A percentile compares a stretch with the other conserved stretches of the same genome.
These are phyloP conservation scores for Melierax canorus DNA, from an alignment of 2,113 vertebrate genomes.

Conservation along the genomic window DNA sequence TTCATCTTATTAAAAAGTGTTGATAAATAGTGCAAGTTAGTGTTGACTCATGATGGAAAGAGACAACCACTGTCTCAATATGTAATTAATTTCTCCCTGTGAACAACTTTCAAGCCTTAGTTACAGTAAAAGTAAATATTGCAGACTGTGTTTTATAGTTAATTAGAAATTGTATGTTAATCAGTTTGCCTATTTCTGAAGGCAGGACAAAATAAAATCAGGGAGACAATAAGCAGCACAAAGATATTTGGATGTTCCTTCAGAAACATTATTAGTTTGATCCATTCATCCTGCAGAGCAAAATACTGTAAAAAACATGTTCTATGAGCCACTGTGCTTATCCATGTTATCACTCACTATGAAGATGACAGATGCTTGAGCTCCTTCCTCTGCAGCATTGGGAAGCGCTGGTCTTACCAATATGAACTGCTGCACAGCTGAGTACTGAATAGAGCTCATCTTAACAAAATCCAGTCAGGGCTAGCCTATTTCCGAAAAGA, in stretches of 20 bases:
- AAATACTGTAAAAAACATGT: neutral
- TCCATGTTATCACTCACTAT: rapidly evolving
- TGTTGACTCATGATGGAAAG: neutral
- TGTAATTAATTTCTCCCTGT: neutral
- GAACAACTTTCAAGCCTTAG: neutral
- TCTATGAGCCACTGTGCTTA: neutral
- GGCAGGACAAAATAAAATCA: neutral
- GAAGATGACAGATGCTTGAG: neutral
- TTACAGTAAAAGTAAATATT: neutral
- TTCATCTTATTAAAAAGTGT: neutral
- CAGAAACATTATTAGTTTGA: neutral
- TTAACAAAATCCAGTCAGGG: neutral
- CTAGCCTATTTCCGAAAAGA: too few species aligned
- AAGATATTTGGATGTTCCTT: neutral
- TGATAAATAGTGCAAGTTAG: conserved; percentile 1
- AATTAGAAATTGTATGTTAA: rapidly evolving
- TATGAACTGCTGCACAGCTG: neutral
- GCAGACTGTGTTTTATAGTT: neutral
- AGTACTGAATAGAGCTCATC: neutral
- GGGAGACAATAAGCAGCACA: neutral
- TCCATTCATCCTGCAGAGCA: neutral
- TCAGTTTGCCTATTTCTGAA: neutral
- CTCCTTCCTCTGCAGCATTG: neutral
- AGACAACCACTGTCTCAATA: neutral
- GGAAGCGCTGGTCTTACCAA: neutral